phyloP scores from a whole-genome alignment of 2,888 invertebrate species.

The Phytoseiulus persimilis region DNA sequence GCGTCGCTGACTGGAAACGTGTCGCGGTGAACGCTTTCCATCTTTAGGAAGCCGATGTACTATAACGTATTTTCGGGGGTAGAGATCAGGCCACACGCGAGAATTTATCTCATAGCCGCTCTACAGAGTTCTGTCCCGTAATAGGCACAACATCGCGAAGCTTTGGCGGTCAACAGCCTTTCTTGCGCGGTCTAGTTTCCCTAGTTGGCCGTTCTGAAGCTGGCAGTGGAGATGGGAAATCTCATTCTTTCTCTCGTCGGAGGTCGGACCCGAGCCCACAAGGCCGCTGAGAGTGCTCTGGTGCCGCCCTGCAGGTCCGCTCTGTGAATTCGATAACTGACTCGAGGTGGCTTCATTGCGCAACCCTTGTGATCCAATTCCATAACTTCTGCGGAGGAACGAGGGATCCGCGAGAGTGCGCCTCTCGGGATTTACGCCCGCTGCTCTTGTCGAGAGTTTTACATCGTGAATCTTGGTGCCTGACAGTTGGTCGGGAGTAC shows the following conservation, averaged over 20 bases:
- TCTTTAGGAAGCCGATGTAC: no score
- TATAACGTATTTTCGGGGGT: no score
- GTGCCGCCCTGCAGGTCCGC: neutral
- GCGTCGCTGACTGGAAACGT: no score
- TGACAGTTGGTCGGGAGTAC: neutral
- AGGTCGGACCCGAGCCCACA: slow-evolving; percentile 5
- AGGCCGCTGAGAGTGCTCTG: neutral
- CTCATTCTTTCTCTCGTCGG: neutral
- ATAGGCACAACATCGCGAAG: neutral
- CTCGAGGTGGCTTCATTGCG: neutral
- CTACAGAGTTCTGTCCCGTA: neutral
- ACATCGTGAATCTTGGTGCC: neutral
- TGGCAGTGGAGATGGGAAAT: slow-evolving; percentile 5
- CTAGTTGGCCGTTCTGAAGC: neutral
- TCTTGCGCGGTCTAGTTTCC: neutral
- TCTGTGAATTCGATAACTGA: neutral
- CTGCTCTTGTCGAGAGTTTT: neutral
- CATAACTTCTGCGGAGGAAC: neutral
- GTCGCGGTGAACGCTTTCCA: no score
- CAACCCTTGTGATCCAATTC: neutral
- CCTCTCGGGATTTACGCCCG: neutral
- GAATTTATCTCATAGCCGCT: no score
- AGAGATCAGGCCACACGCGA: no score
- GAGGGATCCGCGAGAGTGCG: neutral
- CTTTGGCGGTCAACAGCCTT: neutral